phyloP scores from a whole-genome alignment of 2,797 vertebrate genomes.

The Acomys russatus region DNA sequence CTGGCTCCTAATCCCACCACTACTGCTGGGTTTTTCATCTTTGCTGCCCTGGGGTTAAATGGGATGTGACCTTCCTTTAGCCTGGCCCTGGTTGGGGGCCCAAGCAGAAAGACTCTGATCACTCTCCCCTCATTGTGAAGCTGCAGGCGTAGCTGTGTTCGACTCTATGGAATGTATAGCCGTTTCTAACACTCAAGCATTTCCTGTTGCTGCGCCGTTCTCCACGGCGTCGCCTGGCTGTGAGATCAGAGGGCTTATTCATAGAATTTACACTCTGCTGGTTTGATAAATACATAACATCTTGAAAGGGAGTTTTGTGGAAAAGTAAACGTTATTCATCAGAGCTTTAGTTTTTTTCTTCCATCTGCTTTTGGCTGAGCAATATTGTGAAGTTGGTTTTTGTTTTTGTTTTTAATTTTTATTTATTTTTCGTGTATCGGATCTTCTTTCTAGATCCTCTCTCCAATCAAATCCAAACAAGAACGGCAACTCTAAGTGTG shows the following conservation, averaged over 20 bases:
- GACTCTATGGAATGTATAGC: conserved; percentile 80
- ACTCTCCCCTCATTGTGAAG: conserved; percentile 72
- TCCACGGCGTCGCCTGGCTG: conserved; percentile 85
- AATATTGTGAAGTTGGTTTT: conserved; percentile 65
- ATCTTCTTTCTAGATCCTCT: conserved; percentile 81
- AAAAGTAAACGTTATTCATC: conserved; percentile 88
- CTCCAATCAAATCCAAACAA: conserved; percentile 80
- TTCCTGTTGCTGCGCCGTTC: conserved; percentile 86
- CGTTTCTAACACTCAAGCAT: conserved; percentile 80
- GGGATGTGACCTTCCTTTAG: conserved; percentile 19
- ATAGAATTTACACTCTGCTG: conserved; percentile 87
- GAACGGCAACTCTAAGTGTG: conserved; percentile 80
- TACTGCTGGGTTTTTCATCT: not conserved
- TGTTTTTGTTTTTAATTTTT: conserved; percentile 55
- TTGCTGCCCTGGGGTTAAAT: conserved; percentile 1
- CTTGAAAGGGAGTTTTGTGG: conserved; percentile 87
- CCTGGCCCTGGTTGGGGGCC: conserved; percentile 69
- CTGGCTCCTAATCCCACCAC: not conserved
- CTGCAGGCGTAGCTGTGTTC: conserved; percentile 63
- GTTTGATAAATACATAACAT: conserved; percentile 90
- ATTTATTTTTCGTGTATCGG: conserved; percentile 80
- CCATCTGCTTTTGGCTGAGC: conserved; percentile 71
- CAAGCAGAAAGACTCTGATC: conserved; percentile 70
- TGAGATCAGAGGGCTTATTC: conserved; percentile 88
- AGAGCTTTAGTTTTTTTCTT: conserved; percentile 83